A percentile compares a stretch with the other conserved stretches of the same genome.
These are phyloP conservation scores for Gobius niger DNA, from an alignment of 2,113 vertebrate species.

Conservation along the genomic window DNA sequence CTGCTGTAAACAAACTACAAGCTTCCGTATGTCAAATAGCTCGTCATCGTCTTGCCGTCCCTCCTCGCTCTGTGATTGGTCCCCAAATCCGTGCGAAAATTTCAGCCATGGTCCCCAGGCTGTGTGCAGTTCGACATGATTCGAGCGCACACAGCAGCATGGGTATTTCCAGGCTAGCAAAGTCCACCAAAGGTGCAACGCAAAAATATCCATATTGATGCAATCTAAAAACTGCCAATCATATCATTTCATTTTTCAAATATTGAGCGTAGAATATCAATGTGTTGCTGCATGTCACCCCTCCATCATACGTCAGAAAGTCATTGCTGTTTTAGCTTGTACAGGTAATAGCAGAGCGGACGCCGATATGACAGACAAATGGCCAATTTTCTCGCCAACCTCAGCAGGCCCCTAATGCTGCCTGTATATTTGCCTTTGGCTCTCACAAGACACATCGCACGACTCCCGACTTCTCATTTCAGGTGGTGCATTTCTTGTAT, in stretches of 20 bases:
- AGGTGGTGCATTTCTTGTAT: constrained; percentile 12
- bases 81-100: too few relatives aligned
- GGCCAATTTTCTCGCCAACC: constrained; percentile 53
- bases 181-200: too few relatives aligned
- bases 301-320: constrained; percentile 45
- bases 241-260: not conserved
- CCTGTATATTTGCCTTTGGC: constrained; percentile 28
- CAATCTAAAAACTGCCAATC: too few relatives aligned
- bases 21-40: too few relatives aligned
- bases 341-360: constrained; percentile 55
- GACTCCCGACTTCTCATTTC: constrained; percentile 26
- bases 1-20: too few relatives aligned
- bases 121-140: too few relatives aligned
- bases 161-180: too few relatives aligned
- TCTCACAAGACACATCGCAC: constrained; percentile 39
- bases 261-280: not conserved
- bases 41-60: too few relatives aligned
- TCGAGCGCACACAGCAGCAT: too few relatives aligned
- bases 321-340: constrained; percentile 42
- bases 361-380: constrained; percentile 54
- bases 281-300: constrained; percentile 28
- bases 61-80: too few relatives aligned
- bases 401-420: constrained; percentile 35
- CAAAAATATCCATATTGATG: too few relatives aligned
- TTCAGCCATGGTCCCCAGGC: too few relatives aligned